Base-by-base conservation (phyloP, 1,140 invertebrate genomes). In the Oppia nitens region DNA sequence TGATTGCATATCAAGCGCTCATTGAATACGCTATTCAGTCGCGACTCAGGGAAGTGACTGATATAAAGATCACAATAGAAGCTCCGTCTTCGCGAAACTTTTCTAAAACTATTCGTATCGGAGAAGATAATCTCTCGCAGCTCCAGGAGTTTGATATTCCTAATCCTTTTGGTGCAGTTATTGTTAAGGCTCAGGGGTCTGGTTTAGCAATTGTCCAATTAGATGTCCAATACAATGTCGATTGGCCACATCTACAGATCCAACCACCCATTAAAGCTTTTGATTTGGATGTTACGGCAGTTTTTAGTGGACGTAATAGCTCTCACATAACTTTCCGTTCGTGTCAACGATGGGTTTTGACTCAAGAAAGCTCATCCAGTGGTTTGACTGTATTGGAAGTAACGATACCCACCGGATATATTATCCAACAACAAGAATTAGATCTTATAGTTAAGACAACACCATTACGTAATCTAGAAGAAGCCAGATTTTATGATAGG, bases 211-310 rank as follows among this genome's bases (percentile, higher is more conserved):
- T 93, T 64, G 74, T 92, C 47, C 88, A 96, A 74, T 83, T 95
- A 80, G 83, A 84, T 50, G 87, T 92, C n/a, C 85, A 90, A 67
- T 93, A 94, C 70, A 92, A 94, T 74, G 88, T 96, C 26, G 90
- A 95, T 70, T 82, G 83, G 63, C 70, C 75, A n/a, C 78, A 79
- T 67, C 88, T 89, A 73, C 83, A 92, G 70, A 92, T 86, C 1
- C 72, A 79, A 61, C 88, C 90, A 21, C 87, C 89, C 3, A 75
- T 85, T 29, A 74, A 74, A 47, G 77, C 89, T 3, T 92, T 92
- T 69, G 77, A 81, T 57, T 72, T 90, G 53, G 67, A 75, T 47
- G 81, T 83, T 0, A 77, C 77, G 62, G 81, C 83, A 20, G 76
- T 80, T 64, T 91, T 84, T 72, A 78, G 82, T 67, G 91, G 91